Evolutionary conservation across 2,113 vertebrate genomes (phyloP).

Genomic region (Tylochromis polylepis): DNA sequence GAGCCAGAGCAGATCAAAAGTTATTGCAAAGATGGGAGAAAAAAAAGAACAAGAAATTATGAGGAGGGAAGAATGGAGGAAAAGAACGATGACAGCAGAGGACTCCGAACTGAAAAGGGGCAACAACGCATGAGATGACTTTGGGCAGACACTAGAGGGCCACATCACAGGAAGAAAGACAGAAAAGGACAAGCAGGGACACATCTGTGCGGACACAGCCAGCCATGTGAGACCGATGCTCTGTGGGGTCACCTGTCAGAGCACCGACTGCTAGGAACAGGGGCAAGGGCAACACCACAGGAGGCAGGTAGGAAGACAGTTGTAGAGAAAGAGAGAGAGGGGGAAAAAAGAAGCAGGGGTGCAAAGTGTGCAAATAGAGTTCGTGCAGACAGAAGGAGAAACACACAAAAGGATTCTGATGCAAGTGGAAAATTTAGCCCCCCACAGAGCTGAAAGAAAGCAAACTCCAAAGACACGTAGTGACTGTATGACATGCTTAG

Average conservation of each 20-base stretch:
- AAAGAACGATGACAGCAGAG: slow-evolving; percentile 20
- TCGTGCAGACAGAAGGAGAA: neutral
- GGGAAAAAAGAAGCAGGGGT: neutral
- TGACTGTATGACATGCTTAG: neutral
- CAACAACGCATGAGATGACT: slow-evolving; percentile 18
- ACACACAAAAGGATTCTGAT: neutral
- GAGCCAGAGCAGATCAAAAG: slow-evolving; percentile 24
- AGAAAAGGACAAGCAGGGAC: slow-evolving; percentile 59
- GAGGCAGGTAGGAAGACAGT: slow-evolving; percentile 28
- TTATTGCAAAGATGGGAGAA: neutral
- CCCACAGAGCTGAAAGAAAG: neutral
- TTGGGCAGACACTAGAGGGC: slow-evolving; percentile 29
- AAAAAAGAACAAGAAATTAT: neutral
- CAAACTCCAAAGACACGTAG: neutral
- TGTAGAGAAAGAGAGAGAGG: neutral
- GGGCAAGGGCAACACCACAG: slow-evolving; percentile 41
- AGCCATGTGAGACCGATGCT: slow-evolving; percentile 45
- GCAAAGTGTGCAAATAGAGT: neutral
- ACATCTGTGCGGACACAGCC: slow-evolving; percentile 59
- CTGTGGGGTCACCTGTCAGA: slow-evolving; percentile 60
- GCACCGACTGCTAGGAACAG: slow-evolving; percentile 37
- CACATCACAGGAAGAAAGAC: slow-evolving; percentile 25
- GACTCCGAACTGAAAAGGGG: neutral
- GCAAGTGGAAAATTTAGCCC: neutral
- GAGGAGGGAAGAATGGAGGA: neutral